Percentiles rank a stretch among this genome's conserved stretches.
Conservation (phyloP, 2,113 vertebrate genomes). For the Passer domesticus region DNA sequence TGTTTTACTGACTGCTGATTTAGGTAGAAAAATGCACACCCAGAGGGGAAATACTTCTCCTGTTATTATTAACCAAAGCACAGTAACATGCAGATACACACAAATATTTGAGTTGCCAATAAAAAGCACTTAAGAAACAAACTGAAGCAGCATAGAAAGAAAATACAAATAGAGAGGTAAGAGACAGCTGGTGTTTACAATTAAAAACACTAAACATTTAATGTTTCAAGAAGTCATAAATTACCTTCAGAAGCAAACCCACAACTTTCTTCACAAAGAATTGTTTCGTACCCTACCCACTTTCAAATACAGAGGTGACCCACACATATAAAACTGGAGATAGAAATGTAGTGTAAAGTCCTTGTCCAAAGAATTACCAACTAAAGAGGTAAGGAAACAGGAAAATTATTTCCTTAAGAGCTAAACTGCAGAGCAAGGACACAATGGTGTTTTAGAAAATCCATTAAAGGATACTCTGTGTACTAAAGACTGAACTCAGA, state of each 20-base stretch:
- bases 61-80: slow-evolving; percentile 23
- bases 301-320: background rate
- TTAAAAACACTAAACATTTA: background rate
- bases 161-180: background rate
- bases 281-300: background rate
- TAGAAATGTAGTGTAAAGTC: background rate
- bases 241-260: background rate
- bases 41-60: slow-evolving; percentile 26
- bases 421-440: background rate
- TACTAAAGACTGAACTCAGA: background rate
- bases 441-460: background rate
- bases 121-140: background rate
- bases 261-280: background rate
- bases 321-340: background rate
- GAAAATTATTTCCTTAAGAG: background rate
- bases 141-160: background rate
- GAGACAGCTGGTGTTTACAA: background rate
- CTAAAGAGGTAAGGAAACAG: background rate
- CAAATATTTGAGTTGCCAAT: slow-evolving; percentile 27
- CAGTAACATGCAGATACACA: background rate
- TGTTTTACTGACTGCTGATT: background rate
- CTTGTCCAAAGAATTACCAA: background rate
- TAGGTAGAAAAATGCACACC: slow-evolving; percentile 1
- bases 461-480: background rate
- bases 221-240: background rate